Percentiles rank a stretch among this genome's conserved stretches.
Evolutionary conservation across 2,797 vertebrate species (phyloP).

Genomic region (Pygocentrus nattereri): DNA sequence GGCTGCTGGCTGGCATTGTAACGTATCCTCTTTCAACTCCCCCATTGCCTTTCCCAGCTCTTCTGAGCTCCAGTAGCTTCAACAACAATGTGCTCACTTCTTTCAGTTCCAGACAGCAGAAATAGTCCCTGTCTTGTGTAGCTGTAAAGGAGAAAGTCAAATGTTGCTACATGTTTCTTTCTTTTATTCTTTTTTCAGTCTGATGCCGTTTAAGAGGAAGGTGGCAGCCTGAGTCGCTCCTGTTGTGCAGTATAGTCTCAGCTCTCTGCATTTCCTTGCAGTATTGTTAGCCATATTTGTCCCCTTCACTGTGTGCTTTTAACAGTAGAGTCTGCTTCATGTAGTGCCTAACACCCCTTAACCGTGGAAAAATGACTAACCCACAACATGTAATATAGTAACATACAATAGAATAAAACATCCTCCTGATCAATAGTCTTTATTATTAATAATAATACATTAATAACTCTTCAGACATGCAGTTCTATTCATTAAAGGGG

Average conservation of each 20-base stretch:
- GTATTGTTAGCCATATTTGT: slow-evolving; percentile 43
- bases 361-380: no score
- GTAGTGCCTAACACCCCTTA: no score
- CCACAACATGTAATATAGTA: no score
- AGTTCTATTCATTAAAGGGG: no score
- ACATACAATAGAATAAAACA: no score
- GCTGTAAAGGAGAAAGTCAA: not conserved
- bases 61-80: slow-evolving; percentile 12
- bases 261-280: not conserved
- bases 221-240: not conserved
- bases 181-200: not conserved
- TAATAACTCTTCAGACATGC: no score
- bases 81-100: not conserved
- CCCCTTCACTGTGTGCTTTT: slow-evolving; percentile 74
- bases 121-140: not conserved
- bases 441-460: no score
- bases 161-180: not conserved
- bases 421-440: no score
- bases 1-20: slow-evolving; percentile 96
- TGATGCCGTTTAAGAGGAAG: not conserved
- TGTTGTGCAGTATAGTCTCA: not conserved
- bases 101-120: not conserved
- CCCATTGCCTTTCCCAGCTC: not conserved
- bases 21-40: slow-evolving; percentile 88
- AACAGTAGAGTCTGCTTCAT: not conserved